Base-by-base conservation (phyloP, 2,113 vertebrate species). In the Numida meleagris region DNA sequence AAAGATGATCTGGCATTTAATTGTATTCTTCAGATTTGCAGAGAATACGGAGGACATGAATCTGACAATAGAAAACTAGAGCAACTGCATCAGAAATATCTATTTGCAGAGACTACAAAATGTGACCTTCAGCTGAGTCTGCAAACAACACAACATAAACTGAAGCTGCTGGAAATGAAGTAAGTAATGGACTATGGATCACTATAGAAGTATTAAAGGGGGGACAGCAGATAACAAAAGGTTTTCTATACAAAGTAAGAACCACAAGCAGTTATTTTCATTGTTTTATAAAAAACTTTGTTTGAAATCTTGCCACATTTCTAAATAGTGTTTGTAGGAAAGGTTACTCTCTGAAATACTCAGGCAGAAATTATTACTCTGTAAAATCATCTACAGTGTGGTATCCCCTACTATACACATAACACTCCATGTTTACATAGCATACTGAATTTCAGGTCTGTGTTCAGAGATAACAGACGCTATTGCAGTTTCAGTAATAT, bases 101-200 rank as follows among this genome's bases (percentile, higher is more conserved):
- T 99, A 18, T 95, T 97, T 70, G 98, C 98, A 70, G 99, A 99
- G 94, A 97, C 98, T 88, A 88, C 97, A 45, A 99, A 98, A 94
- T 98, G 99, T 67, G 98, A 99, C 74, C 96, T 99, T 74, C 98
- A 98, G 84, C 95, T 99, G 71, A 98, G 97, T 55, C 98, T 99
- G 14, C 98, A 98, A 91, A 97, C 95, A 91, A 97, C 97, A 43
- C 98, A 98, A 96, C 99, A 97, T 90, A 99, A 98, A 96, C 96
- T 99, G 59, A 99, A 98, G 87, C 99, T 98, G 85, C 96, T 98
- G 95, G 98, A 99, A 96, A 96, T 99, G 85, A 98, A 98, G 99
- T 99, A 97, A 98, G 99, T 97, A 76, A 66, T 38, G 62, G 48
- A 12, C 76, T 62, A 21, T 33, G 31, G 75, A 50, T 58, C 45